Conservation (phyloP, 2,113 vertebrate genomes). For the Nanorana parkeri region DNA sequence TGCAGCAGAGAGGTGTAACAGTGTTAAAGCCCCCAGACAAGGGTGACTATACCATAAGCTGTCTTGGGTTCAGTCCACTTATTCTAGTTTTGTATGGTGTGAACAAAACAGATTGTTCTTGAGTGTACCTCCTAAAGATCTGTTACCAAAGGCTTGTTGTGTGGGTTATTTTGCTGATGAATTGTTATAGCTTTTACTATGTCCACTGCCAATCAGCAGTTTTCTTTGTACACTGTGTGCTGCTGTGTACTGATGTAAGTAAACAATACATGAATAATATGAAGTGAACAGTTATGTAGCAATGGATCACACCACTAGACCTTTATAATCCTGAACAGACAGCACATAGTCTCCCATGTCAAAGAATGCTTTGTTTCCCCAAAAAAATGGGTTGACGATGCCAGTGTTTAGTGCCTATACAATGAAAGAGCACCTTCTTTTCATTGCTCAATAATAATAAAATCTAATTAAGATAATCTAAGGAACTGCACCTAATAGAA, state of each 20-base stretch:
- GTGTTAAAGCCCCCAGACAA: too few species aligned
- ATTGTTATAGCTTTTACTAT: neutral
- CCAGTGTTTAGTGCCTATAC: slow-evolving; percentile 9
- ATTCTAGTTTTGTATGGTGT: too few species aligned
- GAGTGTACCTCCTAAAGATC: too few species aligned
- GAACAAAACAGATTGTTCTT: too few species aligned
- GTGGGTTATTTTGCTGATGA: neutral
- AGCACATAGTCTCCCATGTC: neutral
- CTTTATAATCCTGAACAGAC: slow-evolving; percentile 12
- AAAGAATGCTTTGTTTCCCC: slow-evolving; percentile 29
- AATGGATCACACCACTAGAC: slow-evolving; percentile 19
- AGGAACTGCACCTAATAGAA: too few species aligned
- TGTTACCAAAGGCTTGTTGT: too few species aligned
- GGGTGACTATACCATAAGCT: too few species aligned
- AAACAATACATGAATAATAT: slow-evolving; percentile 15
- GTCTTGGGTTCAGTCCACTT: too few species aligned
- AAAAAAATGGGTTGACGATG: neutral
- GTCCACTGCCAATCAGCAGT: neutral
- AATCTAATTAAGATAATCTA: too few species aligned
- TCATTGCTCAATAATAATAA: too few species aligned
- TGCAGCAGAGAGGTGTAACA: too few species aligned
- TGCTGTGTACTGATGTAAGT: slow-evolving; percentile 8
- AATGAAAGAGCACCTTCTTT: slow-evolving; percentile 17
- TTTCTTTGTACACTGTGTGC: slow-evolving; percentile 26
- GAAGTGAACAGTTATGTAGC: slow-evolving; percentile 15